Percentiles rank a stretch among this genome's conserved stretches.
Conservation (phyloP, 2,797 vertebrate genomes). For the Alca torda region DNA sequence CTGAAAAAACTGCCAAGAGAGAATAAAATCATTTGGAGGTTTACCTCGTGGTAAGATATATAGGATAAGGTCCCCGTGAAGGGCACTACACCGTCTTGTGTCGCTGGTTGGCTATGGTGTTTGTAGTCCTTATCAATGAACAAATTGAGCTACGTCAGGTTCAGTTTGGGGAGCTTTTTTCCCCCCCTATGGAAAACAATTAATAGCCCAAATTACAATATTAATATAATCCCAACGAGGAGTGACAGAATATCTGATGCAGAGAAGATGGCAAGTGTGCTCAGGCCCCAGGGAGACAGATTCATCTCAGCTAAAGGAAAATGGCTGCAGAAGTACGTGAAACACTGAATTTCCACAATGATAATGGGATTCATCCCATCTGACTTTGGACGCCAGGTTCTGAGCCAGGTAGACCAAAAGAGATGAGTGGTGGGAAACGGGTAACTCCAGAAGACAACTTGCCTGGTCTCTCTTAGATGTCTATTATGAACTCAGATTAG, state of each 20-base stretch:
- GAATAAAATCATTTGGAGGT: background rate
- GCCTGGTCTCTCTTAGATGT: background rate
- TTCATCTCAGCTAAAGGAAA: background rate
- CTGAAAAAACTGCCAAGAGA: background rate
- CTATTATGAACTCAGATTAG: background rate
- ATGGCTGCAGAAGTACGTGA: background rate
- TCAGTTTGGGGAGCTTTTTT: background rate
- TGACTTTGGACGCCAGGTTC: background rate
- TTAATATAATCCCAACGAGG: rapidly evolving
- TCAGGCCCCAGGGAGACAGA: background rate
- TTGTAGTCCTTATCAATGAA: background rate
- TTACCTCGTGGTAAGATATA: background rate
- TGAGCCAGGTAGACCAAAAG: background rate
- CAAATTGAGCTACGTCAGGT: background rate
- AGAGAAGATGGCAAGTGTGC: background rate
- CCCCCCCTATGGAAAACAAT: background rate
- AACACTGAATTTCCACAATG: background rate
- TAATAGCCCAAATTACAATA: background rate
- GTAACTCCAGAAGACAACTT: background rate
- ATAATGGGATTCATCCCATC: background rate
- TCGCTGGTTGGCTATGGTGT: background rate
- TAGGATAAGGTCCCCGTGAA: background rate
- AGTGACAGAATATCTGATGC: background rate
- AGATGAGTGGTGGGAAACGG: background rate
- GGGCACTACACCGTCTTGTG: background rate